Evolutionary conservation across 1,140 invertebrate species (phyloP), one percentile per base, ranked within the genome.

Genomic region (Chionoecetes opilio): DNA sequence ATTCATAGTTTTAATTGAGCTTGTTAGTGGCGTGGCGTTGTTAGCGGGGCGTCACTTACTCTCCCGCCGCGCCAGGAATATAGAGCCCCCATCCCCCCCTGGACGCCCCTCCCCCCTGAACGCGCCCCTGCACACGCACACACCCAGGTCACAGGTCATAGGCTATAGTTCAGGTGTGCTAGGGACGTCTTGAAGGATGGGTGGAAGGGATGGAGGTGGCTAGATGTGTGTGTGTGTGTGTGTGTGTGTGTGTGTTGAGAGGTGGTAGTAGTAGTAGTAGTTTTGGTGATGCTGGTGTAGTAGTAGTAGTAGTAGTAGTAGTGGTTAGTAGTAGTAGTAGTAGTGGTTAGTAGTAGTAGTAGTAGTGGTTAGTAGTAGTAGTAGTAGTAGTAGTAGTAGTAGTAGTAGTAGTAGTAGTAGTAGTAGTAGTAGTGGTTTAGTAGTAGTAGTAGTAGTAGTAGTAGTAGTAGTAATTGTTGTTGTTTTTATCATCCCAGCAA

Each of bases 381-480:
- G 32, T 88, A 38, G 32, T 88, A 38, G 32, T 88, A 88, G 35
- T 35, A 38, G 86, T 88, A 38, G 32, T 88, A 88, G 86, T 88
- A 38, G 86, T 88, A 38, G 86, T 38, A 38, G 86, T 35, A 38
- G 34, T 88, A 38, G 86, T 88, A 38, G 86, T 88, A 26, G 32
- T 88, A 38, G 86, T 88, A 38, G 86, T 88, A 88, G 86, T 38
- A 88, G 87, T 88, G 29, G 35, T 88, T n/a, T 88, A 41, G 35
- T 88, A 8, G 87, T 88, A 41, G 35, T 88, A 17, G 87, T 88
- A 41, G 35, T 86, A 17, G 85, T 17, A 38, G 87, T 88, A 17
- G 35, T 88, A 41, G 35, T 88, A 41, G 37, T 88, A 41, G 35
- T 88, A 88, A 37, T 88, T 26, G 87, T 88, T 8, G 35, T 88